Base-by-base conservation (phyloP, 30 jellyfish, hydroid and myxozoan species). In the Morbakka virulenta region DNA sequence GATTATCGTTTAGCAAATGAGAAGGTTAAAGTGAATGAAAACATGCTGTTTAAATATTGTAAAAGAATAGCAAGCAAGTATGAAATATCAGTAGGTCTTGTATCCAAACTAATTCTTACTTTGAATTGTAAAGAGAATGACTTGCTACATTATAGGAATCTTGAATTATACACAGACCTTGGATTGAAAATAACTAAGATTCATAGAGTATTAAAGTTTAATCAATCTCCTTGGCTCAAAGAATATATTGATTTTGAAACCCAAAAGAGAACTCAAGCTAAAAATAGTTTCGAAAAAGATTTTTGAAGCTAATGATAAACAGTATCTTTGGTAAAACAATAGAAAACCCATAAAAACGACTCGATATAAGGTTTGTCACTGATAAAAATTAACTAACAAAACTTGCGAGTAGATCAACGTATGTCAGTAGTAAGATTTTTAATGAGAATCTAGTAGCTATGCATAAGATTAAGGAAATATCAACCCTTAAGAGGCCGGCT, bases 1-100 rank as follows among this genome's bases (percentile, higher is more conserved):
- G 95, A 87, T 52, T 79, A 79, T 34, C 96, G 89, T 48, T 35
- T 87, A 31, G 94, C 85, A 0, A 62, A 89, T 12, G 94, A 87
- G 41, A 50, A 79, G 69, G 20, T 83, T 0, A 17, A 4, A 0
- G 87, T 85, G 0, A 64, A 50, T 35, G 36, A 47, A 17, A 72
- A 84, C 2, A 74, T 74, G 91, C 34, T 84, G 32, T 74, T 80
- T 30, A n/a, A n/a, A n/a, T n/a, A n/a, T n/a, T n/a, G n/a, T n/a
- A n/a, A n/a, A n/a, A n/a, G n/a, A n/a, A n/a, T 79, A 6, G 84
- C 76, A 11, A 20, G 76, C 1, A 65, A 79, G 68, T n/a, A n/a
- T n/a, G n/a, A n/a, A n/a, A n/a, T n/a, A n/a, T n/a, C n/a, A n/a
- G n/a, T n/a, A n/a, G n/a, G n/a, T n/a, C n/a, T n/a, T n/a, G n/a